Evolutionary conservation across 1,140 invertebrate species (phyloP), one percentile per base, ranked within the genome.

Genomic region (Choristoneura fumiferana): DNA sequence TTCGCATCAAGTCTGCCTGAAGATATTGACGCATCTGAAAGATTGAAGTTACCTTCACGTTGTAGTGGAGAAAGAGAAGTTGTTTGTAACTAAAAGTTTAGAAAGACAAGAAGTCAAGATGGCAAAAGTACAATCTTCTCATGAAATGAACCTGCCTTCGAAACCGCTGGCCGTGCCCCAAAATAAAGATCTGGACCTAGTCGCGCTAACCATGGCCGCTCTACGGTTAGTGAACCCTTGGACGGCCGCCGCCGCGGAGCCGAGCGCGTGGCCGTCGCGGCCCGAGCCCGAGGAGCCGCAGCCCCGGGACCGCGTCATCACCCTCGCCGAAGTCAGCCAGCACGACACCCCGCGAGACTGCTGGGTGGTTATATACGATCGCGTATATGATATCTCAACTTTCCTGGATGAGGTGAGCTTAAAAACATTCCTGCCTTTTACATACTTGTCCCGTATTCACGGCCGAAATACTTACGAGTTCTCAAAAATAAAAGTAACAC

Each of bases 291-390:
- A 76, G 8, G 59, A 72, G 8, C 74, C 76, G 0, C 78, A 84
- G 58, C 73, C 84, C 4, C 83, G 81, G 65, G 84, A 90, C 8
- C 72, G 81, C 13, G 78, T 84, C 6, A 92, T 95, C 37, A 89
- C 89, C 1, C 76, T 95, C 29, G 89, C 92, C 15, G 92, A 94
- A 82, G 92, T 95, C 0, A 88, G 92, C 0, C 89, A 90, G 65
- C 94, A 95, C 61, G 94, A 95, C 69, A 91, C 90, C 0, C 67
- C 73, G 2, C 78, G 90, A 3, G 92, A 93, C 71, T 95, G 94
- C 69, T 95, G 94, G 94, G 80, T 95, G 15, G 91, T 94, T 1
- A 92, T 96, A 49, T 93, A 94, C 75, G 94, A 95, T 81, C 91
- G 93, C 29, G 94, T 96, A 4, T 95, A 95, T 76, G 92, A 95